Percentiles rank a stretch among this genome's conserved stretches.
Conservation (phyloP, 2,888 invertebrate genomes). For the Alcis repandata region DNA sequence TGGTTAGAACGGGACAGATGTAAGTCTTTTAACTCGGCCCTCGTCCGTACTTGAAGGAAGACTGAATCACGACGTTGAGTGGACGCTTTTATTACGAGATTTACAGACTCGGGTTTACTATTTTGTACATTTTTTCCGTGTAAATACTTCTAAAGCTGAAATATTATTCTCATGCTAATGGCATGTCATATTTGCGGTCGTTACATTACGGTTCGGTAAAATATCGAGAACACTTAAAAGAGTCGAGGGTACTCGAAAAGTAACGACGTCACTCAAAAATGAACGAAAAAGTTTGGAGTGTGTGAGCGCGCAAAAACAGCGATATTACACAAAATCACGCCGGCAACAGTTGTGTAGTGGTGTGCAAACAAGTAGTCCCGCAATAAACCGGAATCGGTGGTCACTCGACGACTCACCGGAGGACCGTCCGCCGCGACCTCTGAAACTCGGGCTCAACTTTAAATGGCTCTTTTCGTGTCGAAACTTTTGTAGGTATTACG, state of each 20-base stretch:
- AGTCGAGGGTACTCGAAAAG: slow-evolving; percentile 32
- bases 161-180: slow-evolving; percentile 20
- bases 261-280: slow-evolving; percentile 29
- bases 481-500: slow-evolving; percentile 73
- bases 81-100: slow-evolving; percentile 66
- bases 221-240: slow-evolving; percentile 25
- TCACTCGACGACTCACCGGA: slow-evolving; percentile 71
- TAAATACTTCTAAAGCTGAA: slow-evolving; percentile 15
- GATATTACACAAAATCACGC: slow-evolving; percentile 75
- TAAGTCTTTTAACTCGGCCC: slow-evolving; percentile 53
- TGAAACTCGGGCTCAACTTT: slow-evolving; percentile 55
- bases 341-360: slow-evolving; percentile 75
- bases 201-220: slow-evolving; percentile 14
- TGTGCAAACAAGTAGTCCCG: slow-evolving; percentile 71
- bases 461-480: slow-evolving; percentile 73
- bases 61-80: slow-evolving; percentile 64
- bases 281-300: slow-evolving; percentile 40
- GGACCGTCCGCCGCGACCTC: slow-evolving; percentile 66
- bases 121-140: slow-evolving; percentile 33
- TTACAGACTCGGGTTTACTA: slow-evolving; percentile 57
- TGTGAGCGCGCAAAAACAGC: slow-evolving; percentile 52
- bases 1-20: slow-evolving; percentile 60
- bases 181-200: slow-evolving; percentile 12
- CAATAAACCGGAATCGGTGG: slow-evolving; percentile 73
- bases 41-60: slow-evolving; percentile 59